Base-by-base conservation (phyloP, 2,888 invertebrate species). In the Aleiodes alternator region DNA sequence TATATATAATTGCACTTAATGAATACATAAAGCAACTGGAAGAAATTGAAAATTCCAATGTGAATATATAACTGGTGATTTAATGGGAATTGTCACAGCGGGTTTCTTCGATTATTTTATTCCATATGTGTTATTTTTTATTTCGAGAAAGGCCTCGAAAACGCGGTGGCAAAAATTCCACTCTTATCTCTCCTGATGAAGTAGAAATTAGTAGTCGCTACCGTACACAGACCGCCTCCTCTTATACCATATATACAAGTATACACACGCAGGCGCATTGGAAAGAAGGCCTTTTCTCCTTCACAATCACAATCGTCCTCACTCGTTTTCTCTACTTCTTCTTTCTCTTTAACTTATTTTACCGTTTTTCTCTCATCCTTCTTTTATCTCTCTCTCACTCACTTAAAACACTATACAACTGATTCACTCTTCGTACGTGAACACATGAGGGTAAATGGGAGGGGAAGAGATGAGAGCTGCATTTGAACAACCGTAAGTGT, bases 121-220 rank as follows among this genome's bases (percentile, higher is more conserved):
- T 61, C 43, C 38, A 23, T 23, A 23, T 23, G n/a, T 7, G 50
- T 38, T 64, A 61, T 53, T 59, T 76, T 73, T 43, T 38, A 31
- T 38, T 50, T 50, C 16, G 11, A 14, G n/a, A 16, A 16, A 38
- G 29, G 56, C 56, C 57, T 34, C 48, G 31, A 69, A 70, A 66
- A 64, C 64, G 73, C 80, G 79, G 80, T 81, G 81, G 81, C 80
- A 85, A 85, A 88, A 87, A 88, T 88, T 87, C 87, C 87, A 83
- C 75, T 75, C 86, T 89, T 89, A 89, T 89, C 89, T 89, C 85
- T 82, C 75, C 84, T 88, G 88, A 88, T 89, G 89, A 89, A 88
- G 88, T 88, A 88, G 88, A 89, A 89, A 89, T 89, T 89, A 89
- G 89, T 89, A 89, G 87, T 84, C 81, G 88, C 89, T 89, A 89